These are phyloP conservation scores for Myathropa florea DNA, from an alignment of 2,888 invertebrate genomes.

Conservation along the genomic window DNA sequence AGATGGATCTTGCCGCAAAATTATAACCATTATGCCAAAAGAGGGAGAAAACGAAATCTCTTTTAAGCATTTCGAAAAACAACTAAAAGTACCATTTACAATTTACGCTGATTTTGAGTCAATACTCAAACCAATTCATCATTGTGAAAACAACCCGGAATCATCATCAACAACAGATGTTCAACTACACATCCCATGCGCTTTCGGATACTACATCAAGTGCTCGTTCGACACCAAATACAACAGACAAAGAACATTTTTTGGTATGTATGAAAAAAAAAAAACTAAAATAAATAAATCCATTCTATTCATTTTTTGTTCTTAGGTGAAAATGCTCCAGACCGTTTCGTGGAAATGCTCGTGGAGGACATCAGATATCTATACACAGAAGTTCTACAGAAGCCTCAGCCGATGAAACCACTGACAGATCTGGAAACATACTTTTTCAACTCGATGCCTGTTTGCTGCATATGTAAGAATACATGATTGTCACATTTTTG, in stretches of 20 bases:
- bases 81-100: not conserved
- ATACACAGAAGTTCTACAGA: not conserved
- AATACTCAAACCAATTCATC: not conserved
- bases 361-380: not conserved
- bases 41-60: too few relatives aligned
- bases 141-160: not conserved
- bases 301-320: not conserved
- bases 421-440: not conserved
- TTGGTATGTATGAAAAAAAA: not conserved
- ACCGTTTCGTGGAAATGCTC: not conserved
- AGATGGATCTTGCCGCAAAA: not conserved
- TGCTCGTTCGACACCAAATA: not conserved
- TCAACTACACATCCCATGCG: not conserved
- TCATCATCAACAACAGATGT: not conserved
- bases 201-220: not conserved
- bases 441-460: not conserved
- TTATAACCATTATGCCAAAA: too few relatives aligned
- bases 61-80: not conserved
- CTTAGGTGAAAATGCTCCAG: not conserved
- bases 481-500: not conserved
- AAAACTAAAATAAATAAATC: too few relatives aligned
- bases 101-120: not conserved
- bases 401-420: not conserved
- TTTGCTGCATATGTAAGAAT: not conserved
- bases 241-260: not conserved